Conservation (phyloP, 2,797 vertebrate species). For the Sphenodon punctatus region DNA sequence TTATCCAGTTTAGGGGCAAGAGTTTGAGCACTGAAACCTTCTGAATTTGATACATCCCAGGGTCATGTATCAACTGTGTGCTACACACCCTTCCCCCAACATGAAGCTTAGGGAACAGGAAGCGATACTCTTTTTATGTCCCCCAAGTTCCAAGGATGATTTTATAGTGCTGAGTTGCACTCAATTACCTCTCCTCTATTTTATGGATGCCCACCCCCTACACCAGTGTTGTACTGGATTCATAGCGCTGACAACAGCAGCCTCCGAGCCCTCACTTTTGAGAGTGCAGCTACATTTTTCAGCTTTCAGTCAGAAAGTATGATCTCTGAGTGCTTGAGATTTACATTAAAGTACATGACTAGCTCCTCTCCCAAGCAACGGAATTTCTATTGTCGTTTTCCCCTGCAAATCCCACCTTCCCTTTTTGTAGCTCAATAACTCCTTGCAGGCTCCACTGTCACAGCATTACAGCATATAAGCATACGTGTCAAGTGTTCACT, state of each 20-base stretch:
- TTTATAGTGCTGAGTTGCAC: background rate
- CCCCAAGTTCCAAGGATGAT: background rate
- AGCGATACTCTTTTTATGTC: background rate
- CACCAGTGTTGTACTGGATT: background rate
- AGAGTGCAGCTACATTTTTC: background rate
- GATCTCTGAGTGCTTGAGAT: background rate
- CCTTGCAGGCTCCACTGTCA: background rate
- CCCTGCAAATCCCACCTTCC: background rate
- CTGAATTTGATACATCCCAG: background rate
- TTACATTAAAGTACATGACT: background rate
- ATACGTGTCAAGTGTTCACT: background rate
- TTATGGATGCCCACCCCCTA: background rate
- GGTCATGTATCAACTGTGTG: background rate
- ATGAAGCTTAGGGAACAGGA: too few species aligned
- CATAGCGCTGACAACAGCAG: background rate
- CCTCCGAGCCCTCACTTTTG: background rate
- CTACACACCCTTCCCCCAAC: too few species aligned
- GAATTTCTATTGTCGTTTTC: background rate
- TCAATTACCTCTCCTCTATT: background rate
- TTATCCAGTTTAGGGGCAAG: background rate
- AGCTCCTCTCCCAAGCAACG: background rate
- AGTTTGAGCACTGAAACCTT: background rate
- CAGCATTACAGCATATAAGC: background rate
- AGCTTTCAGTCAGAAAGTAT: background rate
- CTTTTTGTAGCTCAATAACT: background rate